Base-by-base conservation (phyloP, 2,888 invertebrate genomes). In the Nebria brevicollis region DNA sequence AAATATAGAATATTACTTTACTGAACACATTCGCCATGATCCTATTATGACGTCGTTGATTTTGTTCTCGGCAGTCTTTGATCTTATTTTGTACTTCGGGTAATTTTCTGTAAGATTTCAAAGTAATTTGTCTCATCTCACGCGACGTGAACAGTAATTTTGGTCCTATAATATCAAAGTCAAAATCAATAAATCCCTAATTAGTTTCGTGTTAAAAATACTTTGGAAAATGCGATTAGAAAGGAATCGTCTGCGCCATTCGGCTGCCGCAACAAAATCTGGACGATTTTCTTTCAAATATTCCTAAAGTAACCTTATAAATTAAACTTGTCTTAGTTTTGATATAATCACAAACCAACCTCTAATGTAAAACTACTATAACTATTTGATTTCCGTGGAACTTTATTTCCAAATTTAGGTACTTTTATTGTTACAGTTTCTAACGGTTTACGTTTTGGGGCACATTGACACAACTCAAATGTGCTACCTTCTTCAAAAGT, bases 1-100 rank as follows among this genome's bases (percentile, higher is more conserved):
- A 34, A 34, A 80, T 64, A n/a, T 66, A 26, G 15, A 72, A 74
- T 83, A 84, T 84, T 89, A 95, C 95, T 91, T 92, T 93, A 87
- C 94, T 94, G 88, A 95, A 96, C 82, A 95, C 91, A 87, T 93
- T 92, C 1, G 94, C 93, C 91, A 96, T 93, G 42, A 95, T 87
- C 84, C 94, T 91, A 89, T 96, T 96, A 8, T 94, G 93, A 84
- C 92, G 92, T 73, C 88, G 87, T 75, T 90, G 87, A 84, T 85
- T 88, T 85, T 91, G 92, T 1, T 91, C 90, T 74, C 91, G 91
- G 85, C 94, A 92, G 84, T 93, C 92, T 79, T 90, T 91, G 25
- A 90, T 88, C 85, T 93, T 94, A 82, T 91, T 91, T 82, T 93
- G 89, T 1, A 95, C 94, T 90, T 96, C 96, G 0, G 95, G 94